Conservation (phyloP, 2,797 vertebrate genomes). For the Gephyroberyx darwinii region DNA sequence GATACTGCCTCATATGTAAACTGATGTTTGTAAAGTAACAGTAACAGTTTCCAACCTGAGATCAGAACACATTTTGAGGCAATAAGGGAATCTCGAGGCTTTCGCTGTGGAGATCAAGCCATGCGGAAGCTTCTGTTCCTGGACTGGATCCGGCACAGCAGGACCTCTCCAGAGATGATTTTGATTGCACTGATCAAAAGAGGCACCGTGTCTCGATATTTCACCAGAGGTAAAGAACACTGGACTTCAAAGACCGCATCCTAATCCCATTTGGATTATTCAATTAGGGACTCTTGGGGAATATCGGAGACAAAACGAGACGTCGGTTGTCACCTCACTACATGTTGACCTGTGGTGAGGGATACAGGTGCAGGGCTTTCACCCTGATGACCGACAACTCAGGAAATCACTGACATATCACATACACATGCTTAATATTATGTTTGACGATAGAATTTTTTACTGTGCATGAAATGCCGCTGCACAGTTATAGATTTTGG, state of each 20-base stretch:
- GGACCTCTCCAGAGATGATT: constrained; percentile 66
- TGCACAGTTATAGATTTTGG: constrained; percentile 66
- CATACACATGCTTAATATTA: constrained; percentile 19
- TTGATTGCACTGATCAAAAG: constrained; percentile 79
- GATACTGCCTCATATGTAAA: constrained; percentile 9
- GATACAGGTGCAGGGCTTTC: constrained; percentile 36
- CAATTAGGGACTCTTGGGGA: constrained; percentile 59
- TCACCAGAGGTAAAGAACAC: constrained; percentile 44
- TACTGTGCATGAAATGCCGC: constrained; percentile 52
- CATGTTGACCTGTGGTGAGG: constrained; percentile 38
- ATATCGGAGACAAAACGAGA: constrained; percentile 51
- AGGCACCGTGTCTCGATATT: constrained; percentile 57
- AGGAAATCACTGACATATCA: constrained; percentile 15
- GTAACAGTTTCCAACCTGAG: constrained; percentile 39
- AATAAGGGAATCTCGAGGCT: constrained; percentile 53
- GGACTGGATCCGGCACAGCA: constrained; percentile 55
- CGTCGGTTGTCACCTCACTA: constrained; percentile 42
- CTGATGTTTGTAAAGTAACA: constrained; percentile 1
- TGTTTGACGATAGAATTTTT: constrained; percentile 20
- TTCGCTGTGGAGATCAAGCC: constrained; percentile 54
- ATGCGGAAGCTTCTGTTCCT: constrained; percentile 66
- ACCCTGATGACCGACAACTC: constrained; percentile 12
- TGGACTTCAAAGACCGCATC: constrained; percentile 65
- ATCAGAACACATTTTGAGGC: constrained; percentile 44
- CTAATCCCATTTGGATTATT: constrained; percentile 77